Conservation (phyloP, 1,140 invertebrate genomes). For the Halyomorpha halys region DNA sequence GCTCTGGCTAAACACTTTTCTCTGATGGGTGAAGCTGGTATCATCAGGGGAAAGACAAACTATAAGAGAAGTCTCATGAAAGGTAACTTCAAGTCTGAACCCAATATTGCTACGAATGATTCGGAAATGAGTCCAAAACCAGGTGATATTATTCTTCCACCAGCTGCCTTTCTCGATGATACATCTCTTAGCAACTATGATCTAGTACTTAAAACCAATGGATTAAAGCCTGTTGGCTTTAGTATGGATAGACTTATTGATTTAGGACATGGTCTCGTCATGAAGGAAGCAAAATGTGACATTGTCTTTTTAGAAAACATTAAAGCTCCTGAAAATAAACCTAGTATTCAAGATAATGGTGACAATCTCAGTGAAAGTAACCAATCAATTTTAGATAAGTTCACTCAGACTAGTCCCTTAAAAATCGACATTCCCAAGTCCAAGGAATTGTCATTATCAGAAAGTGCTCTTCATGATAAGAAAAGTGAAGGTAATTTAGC, state of each 20-base stretch:
- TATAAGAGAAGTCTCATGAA: conserved; percentile 12
- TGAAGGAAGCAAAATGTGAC: conserved; percentile 25
- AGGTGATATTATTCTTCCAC: conserved; percentile 27
- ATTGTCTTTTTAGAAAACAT: not conserved
- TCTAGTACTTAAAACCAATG: conserved; percentile 26
- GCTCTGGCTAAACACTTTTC: conserved; percentile 49
- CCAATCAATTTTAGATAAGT: not conserved
- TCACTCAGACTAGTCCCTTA: conserved; percentile 1
- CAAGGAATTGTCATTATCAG: conserved; percentile 6
- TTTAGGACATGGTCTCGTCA: conserved; percentile 28
- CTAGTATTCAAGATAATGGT: too few relatives aligned
- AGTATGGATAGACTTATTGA: conserved; percentile 32
- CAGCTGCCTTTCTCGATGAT: conserved; percentile 22
- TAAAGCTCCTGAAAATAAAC: not conserved
- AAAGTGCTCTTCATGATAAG: not conserved
- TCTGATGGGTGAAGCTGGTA: conserved; percentile 38
- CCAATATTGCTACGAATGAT: conserved; percentile 27
- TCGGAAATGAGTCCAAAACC: conserved; percentile 19
- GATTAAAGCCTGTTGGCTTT: conserved; percentile 31
- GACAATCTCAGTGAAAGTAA: too few relatives aligned
- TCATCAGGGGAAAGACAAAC: conserved; percentile 34
- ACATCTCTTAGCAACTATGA: conserved; percentile 10
- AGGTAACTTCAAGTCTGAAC: conserved; percentile 26
- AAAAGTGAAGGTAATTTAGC: not conserved
- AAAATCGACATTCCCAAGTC: not conserved